A percentile compares a stretch with the other conserved stretches of the same genome.
These are phyloP conservation scores for Pachycephus smyrnensis DNA, from an alignment of 2,888 invertebrate genomes.

Conservation along the genomic window DNA sequence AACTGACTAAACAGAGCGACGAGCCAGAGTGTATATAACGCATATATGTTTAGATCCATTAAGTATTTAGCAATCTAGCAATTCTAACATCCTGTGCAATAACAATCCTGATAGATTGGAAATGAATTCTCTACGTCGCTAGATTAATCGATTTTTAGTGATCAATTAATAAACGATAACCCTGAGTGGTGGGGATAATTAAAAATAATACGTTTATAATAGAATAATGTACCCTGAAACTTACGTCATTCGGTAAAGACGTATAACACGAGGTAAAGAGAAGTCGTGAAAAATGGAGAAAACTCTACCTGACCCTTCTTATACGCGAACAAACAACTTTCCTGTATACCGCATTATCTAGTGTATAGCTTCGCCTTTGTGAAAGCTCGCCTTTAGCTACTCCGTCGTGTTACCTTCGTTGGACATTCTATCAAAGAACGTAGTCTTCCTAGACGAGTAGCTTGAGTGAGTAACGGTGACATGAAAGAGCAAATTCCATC, in stretches of 20 bases:
- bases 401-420: neutral
- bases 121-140: neutral
- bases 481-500: slow-evolving; percentile 30
- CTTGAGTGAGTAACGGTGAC: slow-evolving; percentile 13
- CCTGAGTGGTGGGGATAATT: neutral
- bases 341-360: slow-evolving; percentile 34
- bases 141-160: neutral
- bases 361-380: slow-evolving; percentile 13
- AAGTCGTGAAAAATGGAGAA: slow-evolving; percentile 41
- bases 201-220: neutral
- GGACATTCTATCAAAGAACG: slow-evolving; percentile 5
- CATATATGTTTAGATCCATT: no score
- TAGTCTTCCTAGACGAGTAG: neutral
- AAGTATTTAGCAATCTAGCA: no score
- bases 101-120: neutral
- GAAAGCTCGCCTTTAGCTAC: neutral
- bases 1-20: neutral
- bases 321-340: slow-evolving; percentile 38
- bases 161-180: neutral
- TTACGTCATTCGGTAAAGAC: neutral
- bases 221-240: neutral
- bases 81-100: neutral
- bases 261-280: slow-evolving; percentile 6
- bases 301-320: slow-evolving; percentile 30
- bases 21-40: neutral